Conservation (phyloP, 2,888 invertebrate genomes). For the Deroplatys truncata region DNA sequence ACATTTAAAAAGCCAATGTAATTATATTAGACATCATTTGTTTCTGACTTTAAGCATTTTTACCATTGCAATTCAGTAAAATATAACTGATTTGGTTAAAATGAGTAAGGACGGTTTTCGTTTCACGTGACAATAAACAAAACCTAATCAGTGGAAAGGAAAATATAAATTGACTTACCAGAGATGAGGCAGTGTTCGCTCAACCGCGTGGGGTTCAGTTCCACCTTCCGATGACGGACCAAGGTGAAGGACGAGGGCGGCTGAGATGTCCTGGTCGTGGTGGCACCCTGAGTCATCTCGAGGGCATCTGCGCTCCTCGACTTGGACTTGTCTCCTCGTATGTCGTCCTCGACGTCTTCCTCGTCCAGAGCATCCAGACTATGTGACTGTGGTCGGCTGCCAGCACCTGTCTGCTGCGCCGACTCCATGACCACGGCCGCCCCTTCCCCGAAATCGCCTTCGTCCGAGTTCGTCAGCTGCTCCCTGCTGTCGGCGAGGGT, state of each 20-base stretch:
- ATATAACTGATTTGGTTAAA: too few species aligned
- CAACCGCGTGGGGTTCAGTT: conserved; percentile 50
- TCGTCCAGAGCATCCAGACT: conserved; percentile 30
- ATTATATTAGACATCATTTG: too few species aligned
- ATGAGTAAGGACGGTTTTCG: too few species aligned
- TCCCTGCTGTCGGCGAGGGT: conserved; percentile 27
- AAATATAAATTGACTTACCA: background rate
- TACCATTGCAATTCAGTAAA: too few species aligned
- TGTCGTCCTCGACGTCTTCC: conserved; percentile 26
- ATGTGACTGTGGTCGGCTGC: conserved; percentile 16
- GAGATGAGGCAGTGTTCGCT: conserved; percentile 33
- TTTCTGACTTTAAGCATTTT: too few species aligned
- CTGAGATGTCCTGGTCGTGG: conserved; percentile 6
- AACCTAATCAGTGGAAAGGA: too few species aligned
- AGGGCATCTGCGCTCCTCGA: conserved; percentile 34
- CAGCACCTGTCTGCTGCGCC: background rate
- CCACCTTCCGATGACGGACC: conserved; percentile 59
- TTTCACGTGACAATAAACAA: too few species aligned
- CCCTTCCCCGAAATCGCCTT: conserved; percentile 7
- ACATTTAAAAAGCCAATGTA: too few species aligned
- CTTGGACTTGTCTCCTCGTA: conserved; percentile 31
- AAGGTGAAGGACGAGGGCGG: conserved; percentile 52
- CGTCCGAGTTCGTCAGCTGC: conserved; percentile 7
- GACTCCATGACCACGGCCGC: background rate
- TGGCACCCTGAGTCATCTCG: conserved; percentile 39